phyloP scores from a whole-genome alignment of 1,140 invertebrate genomes.

The Leptonema lineaticorne region DNA sequence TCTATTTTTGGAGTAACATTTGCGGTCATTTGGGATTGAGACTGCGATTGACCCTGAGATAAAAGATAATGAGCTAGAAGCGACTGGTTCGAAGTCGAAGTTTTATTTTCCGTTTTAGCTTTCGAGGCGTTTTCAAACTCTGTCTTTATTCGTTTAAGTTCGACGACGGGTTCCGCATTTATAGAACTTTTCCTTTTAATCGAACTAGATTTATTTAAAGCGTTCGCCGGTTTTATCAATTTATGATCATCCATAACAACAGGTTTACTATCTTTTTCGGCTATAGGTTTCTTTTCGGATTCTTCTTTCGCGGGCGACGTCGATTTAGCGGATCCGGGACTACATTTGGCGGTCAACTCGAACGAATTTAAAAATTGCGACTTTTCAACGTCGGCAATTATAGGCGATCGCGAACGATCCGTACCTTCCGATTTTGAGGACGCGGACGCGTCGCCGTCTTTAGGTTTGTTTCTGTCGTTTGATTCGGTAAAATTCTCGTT shows the following conservation, averaged over 20 bases:
- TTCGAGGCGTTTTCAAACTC: slow-evolving; percentile 11
- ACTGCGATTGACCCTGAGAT: no score
- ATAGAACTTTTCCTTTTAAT: slow-evolving; percentile 33
- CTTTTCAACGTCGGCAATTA: slow-evolving; percentile 53
- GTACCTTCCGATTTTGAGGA: background rate
- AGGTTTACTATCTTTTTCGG: slow-evolving; percentile 11
- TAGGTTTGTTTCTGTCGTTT: background rate
- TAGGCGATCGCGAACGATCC: background rate
- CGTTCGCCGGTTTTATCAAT: background rate
- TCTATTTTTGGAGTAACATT: slow-evolving; percentile 5
- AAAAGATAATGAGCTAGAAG: background rate
- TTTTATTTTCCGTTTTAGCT: slow-evolving; percentile 9
- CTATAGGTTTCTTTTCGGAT: background rate
- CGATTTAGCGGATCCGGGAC: slow-evolving; percentile 39
- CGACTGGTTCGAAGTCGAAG: background rate
- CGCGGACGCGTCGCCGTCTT: background rate
- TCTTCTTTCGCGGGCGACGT: slow-evolving; percentile 19
- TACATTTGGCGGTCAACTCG: slow-evolving; percentile 57
- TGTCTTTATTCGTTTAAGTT: slow-evolving; percentile 25
- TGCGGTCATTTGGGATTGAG: background rate
- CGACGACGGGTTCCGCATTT: background rate
- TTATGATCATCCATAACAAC: background rate
- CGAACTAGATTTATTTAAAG: slow-evolving; percentile 4
- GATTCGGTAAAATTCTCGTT: background rate
- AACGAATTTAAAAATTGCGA: slow-evolving; percentile 60